These are phyloP conservation scores for Anguilla pacifica DNA, from an alignment of 2,797 vertebrate species.

Conservation along the genomic window DNA sequence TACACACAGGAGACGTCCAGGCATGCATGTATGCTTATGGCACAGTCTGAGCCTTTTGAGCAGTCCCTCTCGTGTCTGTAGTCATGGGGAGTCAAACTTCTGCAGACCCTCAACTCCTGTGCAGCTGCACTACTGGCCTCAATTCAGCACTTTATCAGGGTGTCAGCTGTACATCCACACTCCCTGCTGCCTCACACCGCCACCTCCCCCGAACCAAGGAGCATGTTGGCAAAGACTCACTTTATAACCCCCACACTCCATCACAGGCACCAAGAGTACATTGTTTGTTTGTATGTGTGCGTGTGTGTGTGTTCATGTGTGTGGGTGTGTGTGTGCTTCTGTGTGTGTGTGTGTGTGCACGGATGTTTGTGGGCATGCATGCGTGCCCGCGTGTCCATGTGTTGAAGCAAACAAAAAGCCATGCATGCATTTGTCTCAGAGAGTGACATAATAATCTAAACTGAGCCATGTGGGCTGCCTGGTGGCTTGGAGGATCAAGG, in stretches of 20 bases:
- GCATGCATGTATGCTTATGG: not conserved
- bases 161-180: constrained; percentile 58
- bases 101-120: constrained; percentile 66
- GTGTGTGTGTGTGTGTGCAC: not conserved
- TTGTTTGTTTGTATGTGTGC: not conserved
- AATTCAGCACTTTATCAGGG: constrained; percentile 79
- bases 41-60: constrained; percentile 29
- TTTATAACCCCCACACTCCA: not conserved
- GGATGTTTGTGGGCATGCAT: constrained; percentile 14
- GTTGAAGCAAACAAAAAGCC: constrained; percentile 27
- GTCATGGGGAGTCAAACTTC: constrained; percentile 59
- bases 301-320: constrained; percentile 22
- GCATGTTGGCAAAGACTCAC: not conserved
- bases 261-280: constrained; percentile 1
- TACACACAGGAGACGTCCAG: constrained; percentile 18
- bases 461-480: constrained; percentile 57
- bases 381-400: constrained; percentile 8
- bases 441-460: constrained; percentile 56
- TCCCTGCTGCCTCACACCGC: constrained; percentile 78
- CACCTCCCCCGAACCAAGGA: constrained; percentile 65
- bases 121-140: constrained; percentile 75
- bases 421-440: constrained; percentile 26
- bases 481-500: constrained; percentile 64
- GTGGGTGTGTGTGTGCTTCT: not conserved
- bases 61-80: not conserved